Evolutionary conservation across 2,797 vertebrate genomes (phyloP), one percentile per base, ranked within the genome.

Genomic region (Macrochelys suwanniensis): DNA sequence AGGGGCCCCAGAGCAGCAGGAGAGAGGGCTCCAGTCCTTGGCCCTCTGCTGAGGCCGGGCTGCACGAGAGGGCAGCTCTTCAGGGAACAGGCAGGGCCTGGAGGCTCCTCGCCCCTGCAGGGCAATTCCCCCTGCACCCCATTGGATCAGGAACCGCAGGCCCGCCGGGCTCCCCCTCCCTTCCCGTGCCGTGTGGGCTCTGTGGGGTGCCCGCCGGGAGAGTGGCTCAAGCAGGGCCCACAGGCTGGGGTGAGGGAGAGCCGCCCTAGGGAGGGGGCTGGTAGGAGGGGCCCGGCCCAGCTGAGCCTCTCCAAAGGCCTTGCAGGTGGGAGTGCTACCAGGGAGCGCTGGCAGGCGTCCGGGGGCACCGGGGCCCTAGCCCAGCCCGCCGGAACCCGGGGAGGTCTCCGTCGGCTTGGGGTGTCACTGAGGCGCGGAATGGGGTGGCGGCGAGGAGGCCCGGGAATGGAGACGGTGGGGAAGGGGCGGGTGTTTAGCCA

Each of bases 361-460:
- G 28, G 31, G 31, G 59, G 59, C 28, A 23, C 54, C 9, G 65
- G 47, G 81, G 84, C 11, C 61, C 37, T 6, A 84, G 47, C 74
- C 31, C 76, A 31, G 3, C 1, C 0, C 0, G 54, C 80, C 0
- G 1, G 84, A 49, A 59, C 68, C 42, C 0, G 19, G 77, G 54
- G 25, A 13, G 28, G 51, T 2, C 61, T 87, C 47, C 50, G 1
- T 0, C 88, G 37, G 65, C 57, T 0, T 15, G 25, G 45, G 26
- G 74, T 19, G 17, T 11, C n/a, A 5, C n/a, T 37, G 65, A 23
- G n/a, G n/a, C 10, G 2, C 19, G 5, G n/a, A 21, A 11, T 11
- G 10, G n/a, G 65, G 19, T 6, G n/a, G 65, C 16, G 5, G 68
- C 3, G 11, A 25, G 33, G n/a, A 19, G 33, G 7, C 33, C n/a